phyloP scores from a whole-genome alignment of 2,888 invertebrate genomes.

The Eupithecia subfuscata region DNA sequence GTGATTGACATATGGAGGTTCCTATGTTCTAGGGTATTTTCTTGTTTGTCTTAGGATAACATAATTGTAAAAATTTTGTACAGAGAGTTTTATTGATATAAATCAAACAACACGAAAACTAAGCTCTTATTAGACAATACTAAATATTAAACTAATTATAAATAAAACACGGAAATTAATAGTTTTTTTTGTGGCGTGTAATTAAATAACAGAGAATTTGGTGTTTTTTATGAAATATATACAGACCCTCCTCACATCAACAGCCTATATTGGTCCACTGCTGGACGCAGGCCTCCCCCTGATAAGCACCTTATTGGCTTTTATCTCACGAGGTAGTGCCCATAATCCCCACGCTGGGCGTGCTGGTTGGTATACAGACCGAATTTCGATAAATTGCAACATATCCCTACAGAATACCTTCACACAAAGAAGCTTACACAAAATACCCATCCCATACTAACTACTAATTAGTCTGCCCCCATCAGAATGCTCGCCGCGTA shows the following conservation, averaged over 20 bases:
- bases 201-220: no score
- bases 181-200: background rate
- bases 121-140: background rate
- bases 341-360: no score
- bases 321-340: no score
- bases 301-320: no score
- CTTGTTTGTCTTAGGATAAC: no score
- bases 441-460: conserved; percentile 11
- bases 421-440: conserved; percentile 5
- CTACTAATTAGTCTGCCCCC: conserved; percentile 20
- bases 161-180: background rate
- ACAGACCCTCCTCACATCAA: no score
- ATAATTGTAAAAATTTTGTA: background rate
- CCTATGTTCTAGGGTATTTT: no score
- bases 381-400: no score
- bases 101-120: background rate
- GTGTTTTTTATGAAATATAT: background rate
- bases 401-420: background rate
- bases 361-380: no score
- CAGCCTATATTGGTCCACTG: no score
- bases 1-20: background rate
- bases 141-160: background rate
- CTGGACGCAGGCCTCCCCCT: no score
- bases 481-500: conserved; percentile 35
- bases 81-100: background rate